A percentile compares a stretch with the other conserved stretches of the same genome.
Conservation (phyloP, 2,888 invertebrate species). For the Dysmachus trigonus region DNA sequence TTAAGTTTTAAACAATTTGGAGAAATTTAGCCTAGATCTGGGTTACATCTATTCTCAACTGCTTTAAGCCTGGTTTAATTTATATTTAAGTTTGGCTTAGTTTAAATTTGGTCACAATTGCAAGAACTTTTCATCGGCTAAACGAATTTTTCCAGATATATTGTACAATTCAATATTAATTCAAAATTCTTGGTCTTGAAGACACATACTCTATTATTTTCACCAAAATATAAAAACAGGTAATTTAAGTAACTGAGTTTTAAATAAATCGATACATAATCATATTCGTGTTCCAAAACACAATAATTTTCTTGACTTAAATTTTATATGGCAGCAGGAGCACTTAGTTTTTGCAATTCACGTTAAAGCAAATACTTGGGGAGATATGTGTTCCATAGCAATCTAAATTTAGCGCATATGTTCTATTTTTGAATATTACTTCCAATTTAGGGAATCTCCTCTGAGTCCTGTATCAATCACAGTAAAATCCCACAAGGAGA, state of each 20-base stretch:
- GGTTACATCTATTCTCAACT: no score
- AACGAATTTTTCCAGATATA: no score
- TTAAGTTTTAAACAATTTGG: no score
- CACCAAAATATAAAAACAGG: no score
- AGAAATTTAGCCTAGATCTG: no score
- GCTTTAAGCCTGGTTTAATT: no score
- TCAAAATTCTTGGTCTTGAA: no score
- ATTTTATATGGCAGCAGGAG: not conserved
- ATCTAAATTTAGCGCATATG: not conserved
- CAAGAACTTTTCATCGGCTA: no score
- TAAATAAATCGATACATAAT: not conserved
- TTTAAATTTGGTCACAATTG: no score
- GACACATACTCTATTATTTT: no score
- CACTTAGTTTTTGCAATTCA: not conserved
- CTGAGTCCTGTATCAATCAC: not conserved
- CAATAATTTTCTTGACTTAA: not conserved
- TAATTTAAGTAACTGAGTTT: not conserved
- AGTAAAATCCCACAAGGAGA: not conserved
- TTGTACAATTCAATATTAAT: no score
- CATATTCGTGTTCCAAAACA: not conserved
- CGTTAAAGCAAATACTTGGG: not conserved
- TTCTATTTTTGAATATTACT: not conserved
- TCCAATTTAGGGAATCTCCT: not conserved
- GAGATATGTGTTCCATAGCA: not conserved
- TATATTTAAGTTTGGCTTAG: no score